Conservation (phyloP, 2,797 vertebrate species). For the Malacoctenus gilli region DNA sequence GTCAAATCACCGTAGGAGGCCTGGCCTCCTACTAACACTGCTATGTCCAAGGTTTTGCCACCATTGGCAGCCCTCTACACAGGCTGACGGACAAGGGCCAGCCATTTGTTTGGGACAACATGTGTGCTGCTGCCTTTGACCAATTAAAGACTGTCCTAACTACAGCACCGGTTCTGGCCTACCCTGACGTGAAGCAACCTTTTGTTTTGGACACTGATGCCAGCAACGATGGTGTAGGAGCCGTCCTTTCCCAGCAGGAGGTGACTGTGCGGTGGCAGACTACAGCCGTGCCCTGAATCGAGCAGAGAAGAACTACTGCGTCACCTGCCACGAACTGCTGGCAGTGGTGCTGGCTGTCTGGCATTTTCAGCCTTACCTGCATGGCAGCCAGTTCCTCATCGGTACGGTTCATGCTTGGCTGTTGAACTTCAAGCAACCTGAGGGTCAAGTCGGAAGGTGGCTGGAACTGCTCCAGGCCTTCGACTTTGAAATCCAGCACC, state of each 20-base stretch:
- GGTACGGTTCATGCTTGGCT: conserved; percentile 17
- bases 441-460: conserved; percentile 3
- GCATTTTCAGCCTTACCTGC: conserved; percentile 8
- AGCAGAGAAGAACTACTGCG: conserved; percentile 21
- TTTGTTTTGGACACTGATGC: conserved; percentile 28
- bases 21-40: conserved; percentile 13
- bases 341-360: neutral
- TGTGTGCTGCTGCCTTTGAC: neutral
- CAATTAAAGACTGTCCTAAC: neutral
- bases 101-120: neutral
- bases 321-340: conserved; percentile 8
- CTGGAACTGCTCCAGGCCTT: conserved; percentile 6
- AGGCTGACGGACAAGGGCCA: conserved; percentile 1
- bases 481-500: conserved; percentile 1
- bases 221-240: conserved; percentile 12
- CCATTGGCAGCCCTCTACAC: conserved; percentile 2
- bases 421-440: conserved; percentile 6
- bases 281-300: conserved; percentile 1
- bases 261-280: conserved; percentile 1
- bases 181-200: neutral
- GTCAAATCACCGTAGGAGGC: conserved; percentile 16
- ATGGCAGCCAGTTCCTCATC: conserved; percentile 1
- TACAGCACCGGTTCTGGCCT: neutral
- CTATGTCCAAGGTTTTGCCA: conserved; percentile 11
- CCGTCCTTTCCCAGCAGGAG: conserved; percentile 13